phyloP scores from a whole-genome alignment of 2,797 vertebrate genomes.

The Mycteria americana region DNA sequence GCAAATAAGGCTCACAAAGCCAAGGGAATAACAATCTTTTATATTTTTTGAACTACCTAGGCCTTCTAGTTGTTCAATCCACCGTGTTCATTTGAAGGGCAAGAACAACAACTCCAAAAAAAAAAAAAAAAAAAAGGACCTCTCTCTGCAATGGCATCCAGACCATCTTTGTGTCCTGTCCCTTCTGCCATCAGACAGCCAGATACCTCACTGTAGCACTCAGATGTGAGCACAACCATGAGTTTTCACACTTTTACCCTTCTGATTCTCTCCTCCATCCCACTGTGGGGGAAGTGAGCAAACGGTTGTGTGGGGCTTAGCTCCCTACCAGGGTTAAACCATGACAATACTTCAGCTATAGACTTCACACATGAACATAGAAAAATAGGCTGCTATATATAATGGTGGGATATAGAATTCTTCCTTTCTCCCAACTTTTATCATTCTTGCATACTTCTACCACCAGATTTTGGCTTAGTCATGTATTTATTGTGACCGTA shows the following conservation, averaged over 20 bases:
- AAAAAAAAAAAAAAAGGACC: not conserved
- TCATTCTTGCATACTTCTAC: not conserved
- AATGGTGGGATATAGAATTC: not conserved
- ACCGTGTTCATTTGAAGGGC: not conserved
- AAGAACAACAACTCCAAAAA: not conserved
- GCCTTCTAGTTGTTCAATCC: not conserved
- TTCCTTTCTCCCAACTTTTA: not conserved
- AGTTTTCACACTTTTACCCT: not conserved
- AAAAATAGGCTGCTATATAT: not conserved
- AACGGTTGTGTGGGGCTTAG: not conserved
- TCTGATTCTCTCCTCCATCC: not conserved
- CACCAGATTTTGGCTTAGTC: not conserved
- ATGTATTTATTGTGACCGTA: not conserved
- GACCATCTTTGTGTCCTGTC: not conserved
- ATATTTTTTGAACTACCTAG: not conserved
- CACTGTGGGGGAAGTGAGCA: accelerated
- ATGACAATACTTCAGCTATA: not conserved
- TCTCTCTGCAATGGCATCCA: not conserved
- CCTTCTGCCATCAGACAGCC: not conserved
- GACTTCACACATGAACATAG: not conserved
- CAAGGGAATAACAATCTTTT: not conserved
- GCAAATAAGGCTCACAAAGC: not conserved
- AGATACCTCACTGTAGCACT: not conserved
- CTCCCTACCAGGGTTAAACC: not conserved
- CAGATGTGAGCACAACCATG: not conserved